These are phyloP conservation scores for Phrynocephalus forsythii DNA, from an alignment of 2,797 vertebrate species.

Conservation along the genomic window DNA sequence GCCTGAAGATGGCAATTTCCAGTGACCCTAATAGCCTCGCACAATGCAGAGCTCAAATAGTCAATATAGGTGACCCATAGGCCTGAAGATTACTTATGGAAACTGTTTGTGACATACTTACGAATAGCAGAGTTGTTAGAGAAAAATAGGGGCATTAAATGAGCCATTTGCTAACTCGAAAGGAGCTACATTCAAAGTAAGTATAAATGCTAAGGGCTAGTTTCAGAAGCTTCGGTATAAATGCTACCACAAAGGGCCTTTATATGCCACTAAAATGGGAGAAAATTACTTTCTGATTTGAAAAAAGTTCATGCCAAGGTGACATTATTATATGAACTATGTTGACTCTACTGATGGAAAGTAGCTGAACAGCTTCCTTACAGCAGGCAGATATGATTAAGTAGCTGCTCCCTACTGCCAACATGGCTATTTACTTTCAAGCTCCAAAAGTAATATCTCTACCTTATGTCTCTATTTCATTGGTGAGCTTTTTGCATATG, in stretches of 20 bases:
- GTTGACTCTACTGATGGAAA: conserved; percentile 30
- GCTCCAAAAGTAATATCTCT: conserved; percentile 46
- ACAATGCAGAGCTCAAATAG: not conserved
- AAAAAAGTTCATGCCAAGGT: conserved; percentile 24
- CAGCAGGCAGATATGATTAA: not conserved
- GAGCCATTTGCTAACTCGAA: conserved; percentile 27
- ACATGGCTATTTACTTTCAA: not conserved
- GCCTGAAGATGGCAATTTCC: not conserved
- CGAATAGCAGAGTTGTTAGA: conserved; percentile 30
- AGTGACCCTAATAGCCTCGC: not conserved
- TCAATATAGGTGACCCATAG: conserved; percentile 15
- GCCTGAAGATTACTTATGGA: conserved; percentile 26
- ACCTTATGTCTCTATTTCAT: not conserved
- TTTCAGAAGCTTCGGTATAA: conserved; percentile 38
- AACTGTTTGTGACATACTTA: conserved; percentile 28
- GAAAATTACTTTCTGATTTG: conserved; percentile 32
- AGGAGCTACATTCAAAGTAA: conserved; percentile 12
- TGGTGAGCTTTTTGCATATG: conserved; percentile 43
- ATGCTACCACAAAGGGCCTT: conserved; percentile 37
- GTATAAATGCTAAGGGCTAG: conserved; percentile 20
- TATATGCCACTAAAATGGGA: conserved; percentile 11
- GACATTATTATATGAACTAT: not conserved
- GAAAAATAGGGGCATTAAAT: conserved; percentile 36
- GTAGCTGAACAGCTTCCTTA: conserved; percentile 24
- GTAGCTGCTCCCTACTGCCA: not conserved